Evolutionary conservation across 2,113 vertebrate genomes (phyloP).

Genomic region (Scopus umbretta): DNA sequence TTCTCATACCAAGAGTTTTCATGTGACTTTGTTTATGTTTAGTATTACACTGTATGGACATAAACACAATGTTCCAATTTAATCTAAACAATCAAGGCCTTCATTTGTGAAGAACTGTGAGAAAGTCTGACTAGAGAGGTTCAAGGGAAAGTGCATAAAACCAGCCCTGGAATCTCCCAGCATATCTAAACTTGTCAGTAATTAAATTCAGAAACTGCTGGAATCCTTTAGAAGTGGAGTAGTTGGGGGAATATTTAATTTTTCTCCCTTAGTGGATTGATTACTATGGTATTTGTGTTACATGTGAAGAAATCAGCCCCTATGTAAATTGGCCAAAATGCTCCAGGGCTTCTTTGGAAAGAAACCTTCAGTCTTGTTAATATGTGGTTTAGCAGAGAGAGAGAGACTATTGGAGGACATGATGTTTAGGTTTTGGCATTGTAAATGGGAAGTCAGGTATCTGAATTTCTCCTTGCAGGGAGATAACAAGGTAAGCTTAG

Average conservation of each 20-base stretch:
- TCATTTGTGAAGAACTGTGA: slow-evolving; percentile 56
- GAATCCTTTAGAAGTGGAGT: slow-evolving; percentile 48
- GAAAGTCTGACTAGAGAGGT: slow-evolving; percentile 28
- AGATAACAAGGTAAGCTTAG: neutral
- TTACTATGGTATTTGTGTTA: slow-evolving; percentile 22
- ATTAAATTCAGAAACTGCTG: slow-evolving; percentile 33
- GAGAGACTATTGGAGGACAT: neutral
- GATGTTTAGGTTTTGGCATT: neutral
- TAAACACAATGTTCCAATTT: slow-evolving; percentile 62
- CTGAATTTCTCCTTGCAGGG: neutral
- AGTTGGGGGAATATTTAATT: slow-evolving; percentile 26
- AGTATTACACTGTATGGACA: neutral
- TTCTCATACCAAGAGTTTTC: slow-evolving; percentile 27
- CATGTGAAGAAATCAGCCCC: neutral
- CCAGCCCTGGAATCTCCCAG: neutral
- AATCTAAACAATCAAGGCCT: slow-evolving; percentile 60
- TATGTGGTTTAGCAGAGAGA: neutral
- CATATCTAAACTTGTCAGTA: slow-evolving; percentile 8
- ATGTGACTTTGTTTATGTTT: slow-evolving; percentile 47
- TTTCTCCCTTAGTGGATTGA: slow-evolving; percentile 32
- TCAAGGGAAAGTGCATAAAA: slow-evolving; percentile 3
- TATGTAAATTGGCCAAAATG: slow-evolving; percentile 25
- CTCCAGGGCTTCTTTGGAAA: neutral
- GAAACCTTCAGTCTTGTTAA: neutral
- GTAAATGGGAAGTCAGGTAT: neutral